These are phyloP conservation scores for Phrynocephalus guinanensis DNA, from an alignment of 2,797 vertebrate species.

Conservation along the genomic window DNA sequence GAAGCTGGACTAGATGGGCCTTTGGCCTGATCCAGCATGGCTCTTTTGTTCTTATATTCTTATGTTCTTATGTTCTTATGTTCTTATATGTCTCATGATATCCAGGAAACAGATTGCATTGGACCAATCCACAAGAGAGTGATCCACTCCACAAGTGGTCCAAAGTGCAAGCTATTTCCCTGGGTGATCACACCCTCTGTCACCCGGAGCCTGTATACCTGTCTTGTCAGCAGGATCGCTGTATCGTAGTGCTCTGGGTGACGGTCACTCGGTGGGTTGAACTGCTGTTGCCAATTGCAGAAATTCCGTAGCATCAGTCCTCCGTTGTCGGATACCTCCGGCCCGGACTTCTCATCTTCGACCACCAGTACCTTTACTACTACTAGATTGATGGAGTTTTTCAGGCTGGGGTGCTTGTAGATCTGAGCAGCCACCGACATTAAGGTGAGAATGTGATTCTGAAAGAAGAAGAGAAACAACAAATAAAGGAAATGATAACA, in stretches of 20 bases:
- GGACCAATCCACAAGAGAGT: too few species aligned
- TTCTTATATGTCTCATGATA: too few species aligned
- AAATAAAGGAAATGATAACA: background rate
- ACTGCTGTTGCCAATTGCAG: slow-evolving; percentile 93
- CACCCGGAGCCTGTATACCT: slow-evolving; percentile 78
- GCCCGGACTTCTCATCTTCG: slow-evolving; percentile 86
- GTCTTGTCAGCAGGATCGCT: slow-evolving; percentile 92
- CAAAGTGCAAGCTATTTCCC: background rate
- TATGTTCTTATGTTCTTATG: too few species aligned
- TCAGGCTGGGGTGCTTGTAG: slow-evolving; percentile 94
- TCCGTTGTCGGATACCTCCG: slow-evolving; percentile 88
- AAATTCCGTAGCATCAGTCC: slow-evolving; percentile 92
- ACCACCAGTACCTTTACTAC: slow-evolving; percentile 93
- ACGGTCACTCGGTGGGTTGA: slow-evolving; percentile 90
- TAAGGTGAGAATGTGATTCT: slow-evolving; percentile 93
- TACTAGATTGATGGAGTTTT: slow-evolving; percentile 89
- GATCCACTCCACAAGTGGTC: too few species aligned
- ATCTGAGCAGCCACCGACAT: slow-evolving; percentile 90
- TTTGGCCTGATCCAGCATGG: too few species aligned
- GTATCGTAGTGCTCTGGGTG: slow-evolving; percentile 94
- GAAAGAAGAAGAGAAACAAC: background rate
- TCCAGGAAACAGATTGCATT: too few species aligned
- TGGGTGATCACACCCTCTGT: background rate
- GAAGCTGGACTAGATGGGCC: too few species aligned
- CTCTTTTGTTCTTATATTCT: too few species aligned